Percentiles rank a stretch among this genome's conserved stretches.
Conservation (phyloP, 92 coral and sea anemone genomes). For the Actinostola sp. region DNA sequence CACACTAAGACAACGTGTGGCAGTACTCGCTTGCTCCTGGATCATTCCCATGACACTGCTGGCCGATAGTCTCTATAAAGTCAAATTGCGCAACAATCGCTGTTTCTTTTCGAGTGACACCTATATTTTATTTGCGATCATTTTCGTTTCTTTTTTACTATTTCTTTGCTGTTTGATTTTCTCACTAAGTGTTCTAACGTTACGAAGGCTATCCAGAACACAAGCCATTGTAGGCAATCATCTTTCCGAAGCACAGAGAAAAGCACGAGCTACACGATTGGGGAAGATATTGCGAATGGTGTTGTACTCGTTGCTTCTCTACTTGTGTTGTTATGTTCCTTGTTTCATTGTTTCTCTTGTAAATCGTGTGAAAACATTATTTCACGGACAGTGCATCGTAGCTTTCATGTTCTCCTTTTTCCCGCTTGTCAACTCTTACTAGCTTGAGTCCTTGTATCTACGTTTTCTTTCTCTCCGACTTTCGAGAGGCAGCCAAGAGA, state of each 20-base stretch:
- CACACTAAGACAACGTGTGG: background rate
- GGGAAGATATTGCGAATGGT: background rate
- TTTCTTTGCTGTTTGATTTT: background rate
- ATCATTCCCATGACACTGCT: background rate
- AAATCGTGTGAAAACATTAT: background rate
- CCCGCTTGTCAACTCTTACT: background rate
- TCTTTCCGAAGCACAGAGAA: background rate
- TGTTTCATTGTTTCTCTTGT: background rate
- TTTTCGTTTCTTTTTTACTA: background rate
- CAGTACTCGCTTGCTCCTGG: background rate
- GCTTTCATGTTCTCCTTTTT: background rate
- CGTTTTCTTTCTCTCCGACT: background rate
- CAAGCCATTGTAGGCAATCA: background rate
- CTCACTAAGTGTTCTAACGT: background rate
- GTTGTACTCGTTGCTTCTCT: background rate
- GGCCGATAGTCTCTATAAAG: background rate
- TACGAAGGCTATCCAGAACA: background rate
- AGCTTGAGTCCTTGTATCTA: constrained; percentile 3
- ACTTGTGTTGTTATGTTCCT: background rate
- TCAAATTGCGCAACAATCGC: background rate
- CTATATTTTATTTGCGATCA: background rate
- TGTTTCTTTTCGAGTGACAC: background rate
- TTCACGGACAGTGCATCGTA: background rate
- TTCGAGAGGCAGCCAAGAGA: constrained; percentile 1
- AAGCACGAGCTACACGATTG: background rate